Conservation (phyloP, 2,888 invertebrate genomes). For the Onchidella celtica region DNA sequence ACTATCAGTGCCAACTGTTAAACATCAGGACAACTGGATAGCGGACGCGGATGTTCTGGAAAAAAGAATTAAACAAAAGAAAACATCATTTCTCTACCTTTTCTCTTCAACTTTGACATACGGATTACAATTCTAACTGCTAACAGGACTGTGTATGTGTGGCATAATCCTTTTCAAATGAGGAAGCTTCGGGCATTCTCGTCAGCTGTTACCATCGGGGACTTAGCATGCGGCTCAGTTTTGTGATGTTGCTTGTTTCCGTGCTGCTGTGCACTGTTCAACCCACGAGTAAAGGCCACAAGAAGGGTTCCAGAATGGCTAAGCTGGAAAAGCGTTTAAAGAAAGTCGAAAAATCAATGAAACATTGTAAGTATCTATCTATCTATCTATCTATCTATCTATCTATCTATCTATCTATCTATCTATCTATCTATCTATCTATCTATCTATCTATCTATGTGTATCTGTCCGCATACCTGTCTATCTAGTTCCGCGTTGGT, state of each 20-base stretch:
- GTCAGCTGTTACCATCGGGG: neutral
- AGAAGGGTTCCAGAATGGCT: neutral
- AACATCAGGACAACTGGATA: too few species aligned
- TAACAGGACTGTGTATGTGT: neutral
- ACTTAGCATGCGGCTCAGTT: neutral
- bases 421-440: neutral
- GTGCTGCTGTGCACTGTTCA: neutral
- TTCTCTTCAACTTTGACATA: too few species aligned
- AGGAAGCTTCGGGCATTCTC: neutral
- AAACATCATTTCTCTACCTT: too few species aligned
- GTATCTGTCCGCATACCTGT: neutral
- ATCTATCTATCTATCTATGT: constrained; percentile 47
- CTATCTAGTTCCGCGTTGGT: constrained; percentile 32
- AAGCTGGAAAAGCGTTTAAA: neutral
- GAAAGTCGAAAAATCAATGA: too few species aligned
- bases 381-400: neutral
- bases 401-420: neutral
- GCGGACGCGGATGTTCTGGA: too few species aligned
- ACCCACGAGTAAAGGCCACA: neutral
- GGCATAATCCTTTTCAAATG: neutral
- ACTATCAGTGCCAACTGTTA: too few species aligned
- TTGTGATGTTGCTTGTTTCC: neutral
- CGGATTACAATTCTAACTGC: too few species aligned
- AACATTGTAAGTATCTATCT: constrained; percentile 3
- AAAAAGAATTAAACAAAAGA: too few species aligned